A percentile compares a stretch with the other conserved stretches of the same genome.
These are phyloP conservation scores for Cyclophora albipunctata DNA, from an alignment of 2,888 invertebrate genomes.

Conservation along the genomic window DNA sequence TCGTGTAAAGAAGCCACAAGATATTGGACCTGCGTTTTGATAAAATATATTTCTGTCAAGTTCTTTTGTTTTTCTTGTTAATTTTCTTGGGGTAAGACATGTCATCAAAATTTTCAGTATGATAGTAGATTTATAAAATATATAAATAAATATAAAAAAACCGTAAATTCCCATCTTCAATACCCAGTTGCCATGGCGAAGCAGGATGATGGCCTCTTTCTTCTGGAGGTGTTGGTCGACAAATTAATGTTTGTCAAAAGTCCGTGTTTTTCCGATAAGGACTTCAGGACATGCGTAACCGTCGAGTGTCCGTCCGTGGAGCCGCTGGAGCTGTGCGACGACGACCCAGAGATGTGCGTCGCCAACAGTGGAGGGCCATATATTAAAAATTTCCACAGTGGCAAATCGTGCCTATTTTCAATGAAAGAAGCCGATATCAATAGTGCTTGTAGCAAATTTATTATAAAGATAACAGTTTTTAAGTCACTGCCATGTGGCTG, in stretches of 20 bases:
- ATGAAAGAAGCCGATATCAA: slow-evolving; percentile 70
- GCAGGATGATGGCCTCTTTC: slow-evolving; percentile 75
- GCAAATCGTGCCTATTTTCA: slow-evolving; percentile 82
- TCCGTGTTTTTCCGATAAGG: slow-evolving; percentile 61
- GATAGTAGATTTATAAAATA: slow-evolving; percentile 10
- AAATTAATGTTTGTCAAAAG: slow-evolving; percentile 55
- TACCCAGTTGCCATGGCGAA: slow-evolving; percentile 41
- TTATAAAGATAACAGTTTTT: slow-evolving; percentile 72
- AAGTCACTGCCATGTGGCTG: slow-evolving; percentile 78
- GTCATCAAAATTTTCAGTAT: slow-evolving; percentile 16
- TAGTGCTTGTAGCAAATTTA: slow-evolving; percentile 71
- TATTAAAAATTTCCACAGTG: slow-evolving; percentile 73
- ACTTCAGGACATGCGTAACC: slow-evolving; percentile 76
- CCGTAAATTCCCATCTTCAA: slow-evolving; percentile 44
- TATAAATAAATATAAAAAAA: slow-evolving; percentile 28
- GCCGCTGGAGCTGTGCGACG: slow-evolving; percentile 77
- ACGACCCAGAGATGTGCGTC: slow-evolving; percentile 61
- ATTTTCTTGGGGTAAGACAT: background rate
- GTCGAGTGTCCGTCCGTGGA: slow-evolving; percentile 76
- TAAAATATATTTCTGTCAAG: too few relatives aligned
- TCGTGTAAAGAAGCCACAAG: too few relatives aligned
- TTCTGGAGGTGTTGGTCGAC: slow-evolving; percentile 79
- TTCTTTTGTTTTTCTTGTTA: slow-evolving; percentile 11
- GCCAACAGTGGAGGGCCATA: slow-evolving; percentile 54
- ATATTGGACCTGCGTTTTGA: too few relatives aligned